Evolutionary conservation across 2,797 vertebrate genomes (phyloP), one percentile per base, ranked within the genome.

Genomic region (Anableps anableps): DNA sequence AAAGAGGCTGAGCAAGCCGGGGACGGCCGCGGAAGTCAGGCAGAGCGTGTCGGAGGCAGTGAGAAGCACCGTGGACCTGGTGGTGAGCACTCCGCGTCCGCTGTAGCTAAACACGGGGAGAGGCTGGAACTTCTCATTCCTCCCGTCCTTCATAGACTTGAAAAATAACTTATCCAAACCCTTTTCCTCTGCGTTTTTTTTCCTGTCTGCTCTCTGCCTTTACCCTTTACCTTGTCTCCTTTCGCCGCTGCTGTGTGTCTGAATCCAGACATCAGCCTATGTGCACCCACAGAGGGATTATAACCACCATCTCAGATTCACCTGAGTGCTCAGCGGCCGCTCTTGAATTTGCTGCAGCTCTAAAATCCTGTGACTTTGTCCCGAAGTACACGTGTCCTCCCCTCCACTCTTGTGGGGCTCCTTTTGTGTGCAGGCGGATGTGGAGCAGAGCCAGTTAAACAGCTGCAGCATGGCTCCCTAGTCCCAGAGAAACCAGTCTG

Each of bases 21-120:
- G 98, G 80, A 99, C 98, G 47, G 98, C 98, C 0, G 98, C 98
- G 74, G 98, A 98, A 93, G 96, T 99, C 71, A 89, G 97, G 72
- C 98, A 98, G 93, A 99, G 97, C 93, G 98, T 98, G 72, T 98
- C 96, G 36, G 98, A 99, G 95, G 98, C 98, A 45, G 97, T 99
- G 91, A 95, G 96, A 83, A 95, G 95, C 88, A 96, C 97, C 64
- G 95, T 95, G 89, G 95, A 94, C 84, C 91, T 95, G 11, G 96
- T 96, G 97, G 98, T 99, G 88, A 97, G 97, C 85, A 47, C n/a
- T 62, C 38, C 38, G 60, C 17, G n/a, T 9, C 26, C 53, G n/a
- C 4, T 7, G 43, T 43, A 31, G 58, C 58, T 31, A 31, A 14
- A 34, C 60, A 9, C 31, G 29, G 31, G 16, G 31, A 64, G 7